Conservation (phyloP, 2,797 vertebrate genomes). For the Acipenser oxyrinchus region DNA sequence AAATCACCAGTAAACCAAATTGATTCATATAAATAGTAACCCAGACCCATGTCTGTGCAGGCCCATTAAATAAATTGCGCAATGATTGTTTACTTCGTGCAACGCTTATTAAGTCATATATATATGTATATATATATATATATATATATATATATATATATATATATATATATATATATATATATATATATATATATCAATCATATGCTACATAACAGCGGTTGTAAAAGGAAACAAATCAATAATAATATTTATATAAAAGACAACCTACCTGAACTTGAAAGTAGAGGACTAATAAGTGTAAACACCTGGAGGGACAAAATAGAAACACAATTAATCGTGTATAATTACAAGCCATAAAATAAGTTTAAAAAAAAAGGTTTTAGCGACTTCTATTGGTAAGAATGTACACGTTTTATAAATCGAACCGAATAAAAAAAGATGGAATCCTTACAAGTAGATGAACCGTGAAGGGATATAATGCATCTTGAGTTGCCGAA, state of each 20-base stretch:
- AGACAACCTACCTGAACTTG: conserved; percentile 63
- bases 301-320: conserved; percentile 63
- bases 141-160: no score
- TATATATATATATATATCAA: no score
- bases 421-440: conserved; percentile 25
- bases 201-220: no score
- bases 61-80: no score
- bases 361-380: conserved; percentile 39
- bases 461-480: conserved; percentile 67
- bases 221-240: no score
- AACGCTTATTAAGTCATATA: no score
- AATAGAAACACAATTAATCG: conserved; percentile 51
- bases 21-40: no score
- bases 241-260: conserved; percentile 20
- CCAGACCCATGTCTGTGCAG: no score
- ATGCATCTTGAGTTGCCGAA: conserved; percentile 63
- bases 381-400: conserved; percentile 72
- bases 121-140: no score
- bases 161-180: no score
- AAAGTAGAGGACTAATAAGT: conserved; percentile 73
- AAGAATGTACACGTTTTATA: conserved; percentile 49
- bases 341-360: conserved; percentile 50
- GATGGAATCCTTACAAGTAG: conserved; percentile 63
- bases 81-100: no score
- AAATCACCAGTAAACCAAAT: no score